These are phyloP conservation scores for Notarius quadriscutis DNA, from an alignment of 2,113 vertebrate genomes.

Conservation along the genomic window DNA sequence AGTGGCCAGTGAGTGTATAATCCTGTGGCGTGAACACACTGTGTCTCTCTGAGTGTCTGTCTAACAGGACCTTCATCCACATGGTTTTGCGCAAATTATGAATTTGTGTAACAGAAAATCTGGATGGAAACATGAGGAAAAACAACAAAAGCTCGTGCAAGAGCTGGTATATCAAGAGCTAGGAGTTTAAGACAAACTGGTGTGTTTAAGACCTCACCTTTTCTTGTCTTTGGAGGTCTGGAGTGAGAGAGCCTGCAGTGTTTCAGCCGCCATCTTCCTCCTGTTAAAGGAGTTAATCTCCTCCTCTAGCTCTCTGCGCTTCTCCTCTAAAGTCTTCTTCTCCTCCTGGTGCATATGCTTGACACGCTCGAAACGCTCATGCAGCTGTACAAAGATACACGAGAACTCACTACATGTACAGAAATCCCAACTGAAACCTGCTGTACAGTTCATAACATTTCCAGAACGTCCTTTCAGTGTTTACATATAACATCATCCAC, in stretches of 20 bases:
- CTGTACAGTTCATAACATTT: neutral
- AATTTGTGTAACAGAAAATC: no score
- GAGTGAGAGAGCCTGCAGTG: constrained; percentile 44
- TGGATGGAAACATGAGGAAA: no score
- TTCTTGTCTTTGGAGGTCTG: constrained; percentile 54
- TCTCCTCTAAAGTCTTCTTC: constrained; percentile 53
- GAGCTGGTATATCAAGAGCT: no score
- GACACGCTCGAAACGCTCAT: constrained; percentile 53
- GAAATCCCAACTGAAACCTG: neutral
- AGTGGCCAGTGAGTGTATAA: no score
- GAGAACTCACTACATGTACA: neutral
- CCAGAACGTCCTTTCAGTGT: neutral
- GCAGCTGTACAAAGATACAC: constrained; percentile 41
- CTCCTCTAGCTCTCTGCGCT: constrained; percentile 53
- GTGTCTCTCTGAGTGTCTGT: no score
- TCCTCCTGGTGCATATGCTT: constrained; percentile 53
- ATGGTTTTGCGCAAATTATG: no score
- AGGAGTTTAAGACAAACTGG: neutral
- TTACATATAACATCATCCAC: neutral
- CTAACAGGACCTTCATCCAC: no score
- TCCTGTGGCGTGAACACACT: no score
- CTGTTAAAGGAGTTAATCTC: constrained; percentile 56
- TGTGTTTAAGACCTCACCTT: constrained; percentile 33
- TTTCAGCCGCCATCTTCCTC: constrained; percentile 52
- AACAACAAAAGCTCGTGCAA: no score